Evolutionary conservation across 2,797 vertebrate species (phyloP).

Genomic region (Remorina albescens): DNA sequence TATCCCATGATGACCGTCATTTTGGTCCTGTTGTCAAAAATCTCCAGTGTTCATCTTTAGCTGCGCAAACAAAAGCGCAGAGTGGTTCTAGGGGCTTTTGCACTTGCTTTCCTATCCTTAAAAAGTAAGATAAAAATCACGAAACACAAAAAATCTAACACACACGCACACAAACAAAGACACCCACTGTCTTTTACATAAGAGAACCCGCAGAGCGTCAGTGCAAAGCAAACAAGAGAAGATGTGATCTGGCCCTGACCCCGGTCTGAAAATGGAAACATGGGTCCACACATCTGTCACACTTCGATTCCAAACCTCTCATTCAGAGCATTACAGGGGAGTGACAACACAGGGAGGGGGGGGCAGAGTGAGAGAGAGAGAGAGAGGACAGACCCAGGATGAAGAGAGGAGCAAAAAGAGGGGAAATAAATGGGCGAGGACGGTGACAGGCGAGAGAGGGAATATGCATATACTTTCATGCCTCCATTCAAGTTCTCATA

Average conservation of each 20-base stretch:
- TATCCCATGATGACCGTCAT: neutral
- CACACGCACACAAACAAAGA: constrained; percentile 18
- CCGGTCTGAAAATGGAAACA: constrained; percentile 58
- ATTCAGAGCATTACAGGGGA: constrained; percentile 26
- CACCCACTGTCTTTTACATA: constrained; percentile 44
- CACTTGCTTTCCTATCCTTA: neutral
- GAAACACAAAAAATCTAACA: neutral
- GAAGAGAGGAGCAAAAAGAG: neutral
- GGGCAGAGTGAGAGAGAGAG: neutral
- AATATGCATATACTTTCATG: constrained; percentile 7
- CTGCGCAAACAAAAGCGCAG: neutral
- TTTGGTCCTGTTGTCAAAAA: neutral
- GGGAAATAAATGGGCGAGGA: neutral
- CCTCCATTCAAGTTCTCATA: neutral
- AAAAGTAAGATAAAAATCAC: neutral
- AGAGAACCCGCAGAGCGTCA: constrained; percentile 15
- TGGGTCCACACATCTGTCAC: constrained; percentile 36
- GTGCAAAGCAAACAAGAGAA: constrained; percentile 37
- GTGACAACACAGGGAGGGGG: constrained; percentile 17
- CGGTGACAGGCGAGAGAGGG: constrained; percentile 26
- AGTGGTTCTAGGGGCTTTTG: neutral
- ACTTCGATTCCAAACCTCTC: constrained; percentile 32
- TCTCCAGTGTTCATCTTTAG: neutral
- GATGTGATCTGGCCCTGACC: constrained; percentile 62
- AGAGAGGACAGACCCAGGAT: too few species aligned